Evolutionary conservation across 2,113 vertebrate genomes (phyloP), one percentile per base, ranked within the genome.

Genomic region (Phaethornis superciliosus): DNA sequence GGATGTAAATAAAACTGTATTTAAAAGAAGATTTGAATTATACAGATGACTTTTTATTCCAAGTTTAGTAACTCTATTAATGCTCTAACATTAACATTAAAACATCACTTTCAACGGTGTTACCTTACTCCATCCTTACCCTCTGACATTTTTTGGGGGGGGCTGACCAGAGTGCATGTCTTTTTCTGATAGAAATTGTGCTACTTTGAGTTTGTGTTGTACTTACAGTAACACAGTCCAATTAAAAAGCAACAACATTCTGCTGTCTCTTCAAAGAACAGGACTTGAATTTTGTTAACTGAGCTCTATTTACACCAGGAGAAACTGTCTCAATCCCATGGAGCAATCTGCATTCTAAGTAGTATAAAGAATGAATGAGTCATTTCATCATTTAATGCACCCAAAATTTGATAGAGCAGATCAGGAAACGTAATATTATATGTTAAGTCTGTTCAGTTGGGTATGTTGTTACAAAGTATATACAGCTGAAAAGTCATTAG

Each of bases 401-500:
- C 22, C 59, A 68, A 46, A 59, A 74, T 51, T 71, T 49, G 12
- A 62, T 33, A 81, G 23, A 79, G 30, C 58, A 77, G 51, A 90
- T 63, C 33, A 79, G 87, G 47, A 76, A 93, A 83, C 42, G 26
- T 23, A 76, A 82, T 44, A 42, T 59, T 82, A 80, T 27, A 33
- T 27, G 67, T 47, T 12, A 85, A 87, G 51, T 32, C 68, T 81
- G 37, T 80, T 67, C 47, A 47, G 21, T 32, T 85, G 26, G 8
- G 28, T 62, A 28, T 55, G 68, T 62, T 79, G 35, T 93, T 84
- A 79, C 62, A 42, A 79, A 91, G 35, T 17, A 81, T 10, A 12
- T n/a, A 84, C n/a, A 32, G 15, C 10, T 77, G 89, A 91, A 95
- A 95, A 94, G 89, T 85, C 67, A 85, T 92, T 76, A 94, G 81